Evolutionary conservation across 53 echinoderm and acorn worm genomes (phyloP).

Genomic region (Apostichopus leukothele): DNA sequence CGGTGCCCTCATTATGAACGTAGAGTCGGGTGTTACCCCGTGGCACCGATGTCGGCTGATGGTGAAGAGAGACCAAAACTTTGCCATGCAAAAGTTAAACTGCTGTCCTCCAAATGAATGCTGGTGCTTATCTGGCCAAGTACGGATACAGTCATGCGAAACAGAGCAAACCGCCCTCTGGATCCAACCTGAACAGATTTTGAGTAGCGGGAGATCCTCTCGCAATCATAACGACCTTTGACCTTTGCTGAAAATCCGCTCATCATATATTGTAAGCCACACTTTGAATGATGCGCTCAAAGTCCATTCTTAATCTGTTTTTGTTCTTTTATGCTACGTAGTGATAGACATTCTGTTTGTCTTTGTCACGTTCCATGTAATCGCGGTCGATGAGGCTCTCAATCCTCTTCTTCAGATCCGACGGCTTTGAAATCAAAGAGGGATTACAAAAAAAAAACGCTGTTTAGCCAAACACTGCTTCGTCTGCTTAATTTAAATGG

Average conservation of each 20-base stretch:
- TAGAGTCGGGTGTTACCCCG: too few species aligned
- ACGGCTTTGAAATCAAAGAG: constrained; percentile 62
- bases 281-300: not conserved
- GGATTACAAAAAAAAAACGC: not conserved
- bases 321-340: constrained; percentile 78
- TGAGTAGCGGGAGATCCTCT: too few species aligned
- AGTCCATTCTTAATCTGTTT: not conserved
- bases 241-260: not conserved
- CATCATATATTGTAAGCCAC: not conserved
- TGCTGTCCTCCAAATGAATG: too few species aligned
- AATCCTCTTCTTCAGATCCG: constrained; percentile 96
- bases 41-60: too few species aligned
- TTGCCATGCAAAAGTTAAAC: too few species aligned
- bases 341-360: constrained; percentile 94
- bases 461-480: too few species aligned
- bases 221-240: not conserved
- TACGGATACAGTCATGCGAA: too few species aligned
- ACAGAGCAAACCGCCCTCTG: too few species aligned
- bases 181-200: too few species aligned
- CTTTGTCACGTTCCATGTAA: constrained; percentile 99
- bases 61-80: too few species aligned
- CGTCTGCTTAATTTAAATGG: not conserved
- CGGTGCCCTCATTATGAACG: too few species aligned
- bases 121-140: too few species aligned
- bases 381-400: constrained; percentile 97